These are phyloP conservation scores for Drosophila nebulosa DNA, from an alignment of 1,140 invertebrate genomes.

Conservation along the genomic window DNA sequence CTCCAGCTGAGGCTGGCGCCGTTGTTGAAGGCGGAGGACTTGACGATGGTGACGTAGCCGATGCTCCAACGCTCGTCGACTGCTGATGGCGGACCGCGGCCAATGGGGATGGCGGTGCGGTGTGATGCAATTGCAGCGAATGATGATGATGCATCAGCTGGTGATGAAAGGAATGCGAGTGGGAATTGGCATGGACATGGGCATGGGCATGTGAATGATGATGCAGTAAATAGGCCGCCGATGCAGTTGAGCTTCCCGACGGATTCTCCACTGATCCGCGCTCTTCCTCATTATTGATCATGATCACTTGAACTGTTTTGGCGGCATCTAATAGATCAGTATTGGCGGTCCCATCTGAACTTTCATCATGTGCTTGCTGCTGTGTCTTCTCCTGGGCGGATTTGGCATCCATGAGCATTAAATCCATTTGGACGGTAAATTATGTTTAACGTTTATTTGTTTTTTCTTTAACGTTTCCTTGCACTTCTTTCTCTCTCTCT, in stretches of 20 bases:
- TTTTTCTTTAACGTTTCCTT: background rate
- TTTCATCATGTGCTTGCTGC: background rate
- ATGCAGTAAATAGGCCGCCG: conserved; percentile 39
- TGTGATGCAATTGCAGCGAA: conserved; percentile 54
- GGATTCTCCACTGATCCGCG: background rate
- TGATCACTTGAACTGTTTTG: background rate
- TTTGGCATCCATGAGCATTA: background rate
- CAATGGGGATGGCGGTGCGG: conserved; percentile 57
- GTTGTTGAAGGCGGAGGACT: conserved; percentile 12
- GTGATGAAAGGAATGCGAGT: conserved; percentile 43
- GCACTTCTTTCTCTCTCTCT: background rate
- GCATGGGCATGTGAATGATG: conserved; percentile 7
- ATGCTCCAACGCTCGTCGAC: background rate
- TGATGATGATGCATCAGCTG: conserved; percentile 52
- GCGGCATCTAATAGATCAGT: background rate
- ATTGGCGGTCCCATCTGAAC: background rate
- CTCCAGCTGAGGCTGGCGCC: conserved; percentile 18
- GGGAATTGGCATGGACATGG: conserved; percentile 3
- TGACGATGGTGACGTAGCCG: background rate
- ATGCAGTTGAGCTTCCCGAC: conserved; percentile 60
- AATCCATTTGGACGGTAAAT: background rate
- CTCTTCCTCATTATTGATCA: conserved; percentile 9
- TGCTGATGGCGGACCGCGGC: conserved; percentile 57
- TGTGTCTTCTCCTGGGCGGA: background rate
- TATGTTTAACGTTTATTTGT: background rate